Percentiles rank a stretch among this genome's conserved stretches.
Evolutionary conservation across 2,888 invertebrate species (phyloP).

Genomic region (Alentia gelatinosa): DNA sequence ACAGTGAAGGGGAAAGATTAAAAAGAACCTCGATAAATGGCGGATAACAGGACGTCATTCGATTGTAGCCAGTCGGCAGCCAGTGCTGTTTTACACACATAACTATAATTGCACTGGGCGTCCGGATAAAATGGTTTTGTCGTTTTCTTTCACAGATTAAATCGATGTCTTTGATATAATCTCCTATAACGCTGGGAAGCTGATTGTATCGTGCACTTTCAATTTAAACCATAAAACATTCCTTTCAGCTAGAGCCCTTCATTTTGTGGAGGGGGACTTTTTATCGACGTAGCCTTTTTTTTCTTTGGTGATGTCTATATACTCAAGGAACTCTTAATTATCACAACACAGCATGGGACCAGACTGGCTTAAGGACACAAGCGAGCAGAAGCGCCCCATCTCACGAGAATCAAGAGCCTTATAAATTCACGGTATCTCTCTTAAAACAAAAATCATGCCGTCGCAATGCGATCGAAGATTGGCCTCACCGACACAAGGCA

Average conservation of each 20-base stretch:
- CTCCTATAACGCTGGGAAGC: neutral
- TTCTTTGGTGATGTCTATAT: neutral
- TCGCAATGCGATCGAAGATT: neutral
- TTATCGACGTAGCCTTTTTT: neutral
- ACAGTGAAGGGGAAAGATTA: neutral
- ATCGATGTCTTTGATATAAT: conserved; percentile 10
- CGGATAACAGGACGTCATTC: neutral
- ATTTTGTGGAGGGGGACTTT: neutral
- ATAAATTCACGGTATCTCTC: conserved; percentile 2
- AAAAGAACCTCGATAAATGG: neutral
- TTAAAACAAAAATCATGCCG: neutral
- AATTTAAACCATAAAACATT: conserved; percentile 3
- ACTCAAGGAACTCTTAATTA: neutral
- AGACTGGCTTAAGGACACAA: neutral
- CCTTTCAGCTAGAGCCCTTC: neutral
- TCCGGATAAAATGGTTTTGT: neutral
- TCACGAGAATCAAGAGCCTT: neutral
- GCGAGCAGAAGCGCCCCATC: neutral
- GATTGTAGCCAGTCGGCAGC: neutral
- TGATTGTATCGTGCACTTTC: neutral
- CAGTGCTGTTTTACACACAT: neutral
- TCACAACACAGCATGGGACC: neutral
- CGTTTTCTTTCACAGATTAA: neutral
- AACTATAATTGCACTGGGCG: conserved; percentile 9
- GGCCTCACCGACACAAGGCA: neutral